phyloP scores from a whole-genome alignment of 2,113 vertebrate genomes.

The Pyxicephalus adspersus region DNA sequence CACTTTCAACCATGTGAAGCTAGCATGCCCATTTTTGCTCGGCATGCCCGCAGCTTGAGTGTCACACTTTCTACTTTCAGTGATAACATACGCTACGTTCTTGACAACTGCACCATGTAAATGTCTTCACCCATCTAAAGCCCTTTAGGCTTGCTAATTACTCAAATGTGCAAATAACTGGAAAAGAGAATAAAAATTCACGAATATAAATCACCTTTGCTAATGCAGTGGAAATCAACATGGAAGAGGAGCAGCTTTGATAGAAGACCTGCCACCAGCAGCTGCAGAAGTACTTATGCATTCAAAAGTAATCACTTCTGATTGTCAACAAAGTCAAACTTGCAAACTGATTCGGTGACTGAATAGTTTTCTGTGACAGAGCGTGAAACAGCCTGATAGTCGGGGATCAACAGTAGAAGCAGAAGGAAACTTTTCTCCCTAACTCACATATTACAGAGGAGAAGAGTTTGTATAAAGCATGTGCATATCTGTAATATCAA shows the following conservation, averaged over 20 bases:
- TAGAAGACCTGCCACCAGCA: slow-evolving; percentile 24
- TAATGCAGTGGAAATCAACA: slow-evolving; percentile 28
- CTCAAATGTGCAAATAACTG: slow-evolving; percentile 32
- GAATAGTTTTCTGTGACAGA: not conserved
- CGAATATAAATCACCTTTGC: slow-evolving; percentile 29
- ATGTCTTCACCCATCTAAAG: slow-evolving; percentile 33
- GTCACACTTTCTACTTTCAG: not conserved
- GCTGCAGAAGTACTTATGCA: slow-evolving; percentile 36
- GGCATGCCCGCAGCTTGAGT: not conserved
- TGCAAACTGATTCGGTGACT: slow-evolving; percentile 7
- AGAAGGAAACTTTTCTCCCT: too few species aligned
- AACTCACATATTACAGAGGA: too few species aligned
- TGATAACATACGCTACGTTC: not conserved
- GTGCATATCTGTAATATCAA: too few species aligned
- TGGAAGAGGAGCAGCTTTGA: slow-evolving; percentile 19
- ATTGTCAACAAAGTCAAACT: slow-evolving; percentile 45
- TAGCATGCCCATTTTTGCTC: not conserved
- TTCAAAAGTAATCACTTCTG: slow-evolving; percentile 51
- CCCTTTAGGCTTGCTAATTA: slow-evolving; percentile 24
- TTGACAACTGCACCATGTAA: slow-evolving; percentile 19
- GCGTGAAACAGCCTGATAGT: too few species aligned
- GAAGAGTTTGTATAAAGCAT: too few species aligned
- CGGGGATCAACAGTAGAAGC: too few species aligned
- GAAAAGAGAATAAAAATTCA: slow-evolving; percentile 30
- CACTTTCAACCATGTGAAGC: too few species aligned